phyloP scores from a whole-genome alignment of 2,797 vertebrate genomes.

The Anolis apletophallus region DNA sequence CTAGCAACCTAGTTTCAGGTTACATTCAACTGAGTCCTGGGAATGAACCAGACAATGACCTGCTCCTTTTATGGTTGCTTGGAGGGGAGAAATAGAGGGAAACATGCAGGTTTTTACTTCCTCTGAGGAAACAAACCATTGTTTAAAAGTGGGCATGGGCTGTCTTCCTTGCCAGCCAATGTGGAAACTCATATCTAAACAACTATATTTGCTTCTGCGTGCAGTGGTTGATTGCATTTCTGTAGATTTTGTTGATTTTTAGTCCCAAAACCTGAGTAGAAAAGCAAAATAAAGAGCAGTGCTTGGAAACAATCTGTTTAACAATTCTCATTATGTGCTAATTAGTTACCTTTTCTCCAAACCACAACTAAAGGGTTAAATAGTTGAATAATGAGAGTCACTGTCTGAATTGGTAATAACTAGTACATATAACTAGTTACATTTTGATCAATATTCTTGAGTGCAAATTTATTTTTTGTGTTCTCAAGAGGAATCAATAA shows the following conservation, averaged over 20 bases:
- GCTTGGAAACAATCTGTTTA: no score
- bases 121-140: slow-evolving; percentile 76
- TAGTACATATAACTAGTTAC: no score
- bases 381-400: no score
- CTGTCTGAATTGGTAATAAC: no score
- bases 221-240: slow-evolving; percentile 14
- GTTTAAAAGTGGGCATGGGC: slow-evolving; percentile 66
- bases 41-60: slow-evolving; percentile 73
- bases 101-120: slow-evolving; percentile 69
- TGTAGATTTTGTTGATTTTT: slow-evolving; percentile 43
- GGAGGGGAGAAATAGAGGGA: slow-evolving; percentile 71
- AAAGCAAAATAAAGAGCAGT: slow-evolving; percentile 35
- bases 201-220: slow-evolving; percentile 55
- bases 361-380: no score
- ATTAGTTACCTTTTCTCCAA: no score
- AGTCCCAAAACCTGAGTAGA: slow-evolving; percentile 66
- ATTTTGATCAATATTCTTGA: no score
- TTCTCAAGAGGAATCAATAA: no score
- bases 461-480: no score
- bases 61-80: slow-evolving; percentile 60
- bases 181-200: slow-evolving; percentile 18
- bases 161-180: slow-evolving; percentile 35
- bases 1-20: slow-evolving; percentile 49
- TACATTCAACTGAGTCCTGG: slow-evolving; percentile 68
- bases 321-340: no score